Conservation (phyloP, 2,888 invertebrate genomes). For the Boloria euphrosyne region DNA sequence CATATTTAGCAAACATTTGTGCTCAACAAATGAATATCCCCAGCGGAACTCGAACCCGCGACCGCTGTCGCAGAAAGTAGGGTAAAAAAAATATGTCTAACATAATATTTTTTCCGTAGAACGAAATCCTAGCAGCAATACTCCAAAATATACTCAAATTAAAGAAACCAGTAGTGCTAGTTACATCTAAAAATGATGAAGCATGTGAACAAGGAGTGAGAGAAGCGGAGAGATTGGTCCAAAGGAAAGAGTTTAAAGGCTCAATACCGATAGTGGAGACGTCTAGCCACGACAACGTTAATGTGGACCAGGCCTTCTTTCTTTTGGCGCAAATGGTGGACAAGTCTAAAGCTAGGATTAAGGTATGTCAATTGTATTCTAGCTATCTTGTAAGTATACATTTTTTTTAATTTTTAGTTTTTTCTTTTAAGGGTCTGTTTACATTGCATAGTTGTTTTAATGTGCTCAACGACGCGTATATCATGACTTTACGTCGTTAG, state of each 20-base stretch:
- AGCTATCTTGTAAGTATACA: neutral
- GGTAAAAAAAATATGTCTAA: neutral
- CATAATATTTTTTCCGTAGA: constrained; percentile 52
- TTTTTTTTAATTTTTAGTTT: neutral
- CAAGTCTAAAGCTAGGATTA: constrained; percentile 89
- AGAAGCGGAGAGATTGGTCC: constrained; percentile 93
- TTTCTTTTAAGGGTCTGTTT: too few relatives aligned
- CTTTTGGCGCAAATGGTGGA: constrained; percentile 96
- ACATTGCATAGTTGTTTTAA: too few relatives aligned
- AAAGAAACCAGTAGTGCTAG: constrained; percentile 97
- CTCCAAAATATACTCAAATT: constrained; percentile 93
- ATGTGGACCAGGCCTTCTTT: constrained; percentile 95
- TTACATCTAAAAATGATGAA: constrained; percentile 98
- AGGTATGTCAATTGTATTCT: constrained; percentile 56
- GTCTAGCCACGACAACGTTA: constrained; percentile 97
- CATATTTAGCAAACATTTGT: too few relatives aligned
- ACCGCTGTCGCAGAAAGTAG: too few relatives aligned
- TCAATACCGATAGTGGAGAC: constrained; percentile 95
- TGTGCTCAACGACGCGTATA: too few relatives aligned
- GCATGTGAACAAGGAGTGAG: constrained; percentile 92
- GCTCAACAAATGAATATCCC: too few relatives aligned
- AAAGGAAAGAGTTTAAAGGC: constrained; percentile 94
- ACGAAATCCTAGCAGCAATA: constrained; percentile 91
- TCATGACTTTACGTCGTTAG: too few relatives aligned
- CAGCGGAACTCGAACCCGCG: too few relatives aligned